Evolutionary conservation across 1,140 invertebrate genomes (phyloP).

Genomic region (Papilio helenus): DNA sequence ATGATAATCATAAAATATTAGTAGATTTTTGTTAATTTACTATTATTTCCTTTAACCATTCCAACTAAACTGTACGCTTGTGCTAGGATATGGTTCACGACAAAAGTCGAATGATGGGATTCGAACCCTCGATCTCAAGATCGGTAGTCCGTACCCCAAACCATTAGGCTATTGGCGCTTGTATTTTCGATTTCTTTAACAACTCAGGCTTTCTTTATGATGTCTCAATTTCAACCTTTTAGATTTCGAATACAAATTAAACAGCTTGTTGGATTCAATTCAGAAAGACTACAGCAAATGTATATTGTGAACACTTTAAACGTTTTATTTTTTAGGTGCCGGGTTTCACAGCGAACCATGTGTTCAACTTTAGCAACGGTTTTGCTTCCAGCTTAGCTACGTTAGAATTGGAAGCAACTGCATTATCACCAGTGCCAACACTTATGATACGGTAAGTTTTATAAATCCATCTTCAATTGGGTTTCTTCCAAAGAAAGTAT

Average conservation of each 20-base stretch:
- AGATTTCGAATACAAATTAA: not conserved
- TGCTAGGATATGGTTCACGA: too few relatives aligned
- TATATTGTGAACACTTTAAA: not conserved
- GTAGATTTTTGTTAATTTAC: too few relatives aligned
- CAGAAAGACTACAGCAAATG: not conserved
- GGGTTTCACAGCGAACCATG: slow-evolving; percentile 78
- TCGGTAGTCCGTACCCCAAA: too few relatives aligned
- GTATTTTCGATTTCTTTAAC: too few relatives aligned
- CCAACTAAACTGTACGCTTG: too few relatives aligned
- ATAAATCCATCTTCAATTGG: not conserved
- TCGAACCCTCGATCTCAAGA: too few relatives aligned
- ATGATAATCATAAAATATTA: too few relatives aligned
- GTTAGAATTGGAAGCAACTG: slow-evolving; percentile 77
- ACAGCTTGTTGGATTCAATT: not conserved
- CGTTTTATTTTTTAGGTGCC: slow-evolving; percentile 71
- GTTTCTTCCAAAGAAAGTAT: not conserved
- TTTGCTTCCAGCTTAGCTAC: slow-evolving; percentile 77
- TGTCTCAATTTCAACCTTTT: not conserved
- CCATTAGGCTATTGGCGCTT: too few relatives aligned
- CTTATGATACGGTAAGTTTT: slow-evolving; percentile 72
- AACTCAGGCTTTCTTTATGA: too few relatives aligned
- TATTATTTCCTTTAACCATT: too few relatives aligned
- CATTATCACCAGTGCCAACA: slow-evolving; percentile 74
- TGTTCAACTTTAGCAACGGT: slow-evolving; percentile 78
- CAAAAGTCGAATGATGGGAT: too few relatives aligned